Percentiles rank a stretch among this genome's conserved stretches.
Evolutionary conservation across 2,113 vertebrate species (phyloP).

Genomic region (Poeciliopsis prolifica): DNA sequence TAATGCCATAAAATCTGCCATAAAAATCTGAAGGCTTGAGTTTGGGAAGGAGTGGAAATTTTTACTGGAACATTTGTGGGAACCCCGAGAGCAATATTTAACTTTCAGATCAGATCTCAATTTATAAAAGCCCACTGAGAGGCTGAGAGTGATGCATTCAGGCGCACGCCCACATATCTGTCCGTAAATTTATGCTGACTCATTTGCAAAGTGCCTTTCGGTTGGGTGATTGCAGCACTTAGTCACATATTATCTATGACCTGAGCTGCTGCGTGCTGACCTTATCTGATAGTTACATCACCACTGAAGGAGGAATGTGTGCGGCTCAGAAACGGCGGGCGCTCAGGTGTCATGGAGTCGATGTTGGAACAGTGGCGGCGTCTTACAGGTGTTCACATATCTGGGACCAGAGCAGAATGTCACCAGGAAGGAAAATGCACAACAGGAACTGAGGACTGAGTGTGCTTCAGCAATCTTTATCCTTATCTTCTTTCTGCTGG

Average conservation of each 20-base stretch:
- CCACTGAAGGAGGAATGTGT: constrained; percentile 62
- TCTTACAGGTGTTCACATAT: constrained; percentile 52
- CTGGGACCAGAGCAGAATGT: constrained; percentile 27
- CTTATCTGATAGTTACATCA: constrained; percentile 76
- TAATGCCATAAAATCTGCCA: neutral
- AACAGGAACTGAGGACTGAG: constrained; percentile 27
- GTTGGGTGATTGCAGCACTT: constrained; percentile 68
- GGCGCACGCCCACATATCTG: constrained; percentile 29
- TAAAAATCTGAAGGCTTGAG: neutral
- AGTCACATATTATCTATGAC: constrained; percentile 75
- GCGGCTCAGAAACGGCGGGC: constrained; percentile 47
- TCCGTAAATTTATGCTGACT: constrained; percentile 60
- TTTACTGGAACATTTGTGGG: neutral
- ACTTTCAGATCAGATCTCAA: constrained; percentile 23
- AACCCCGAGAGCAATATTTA: constrained; percentile 19
- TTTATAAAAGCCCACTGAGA: constrained; percentile 28
- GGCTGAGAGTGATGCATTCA: constrained; percentile 15
- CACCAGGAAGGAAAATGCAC: constrained; percentile 14
- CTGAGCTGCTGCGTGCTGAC: constrained; percentile 45
- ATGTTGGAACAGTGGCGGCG: constrained; percentile 47
- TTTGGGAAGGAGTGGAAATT: neutral
- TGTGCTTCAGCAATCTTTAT: constrained; percentile 21
- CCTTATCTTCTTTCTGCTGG: constrained; percentile 41
- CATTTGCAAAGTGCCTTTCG: constrained; percentile 64
- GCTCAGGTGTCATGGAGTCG: constrained; percentile 40